These are phyloP conservation scores for Pseudotriccus pelzelni DNA, from an alignment of 2,797 vertebrate species.

Conservation along the genomic window DNA sequence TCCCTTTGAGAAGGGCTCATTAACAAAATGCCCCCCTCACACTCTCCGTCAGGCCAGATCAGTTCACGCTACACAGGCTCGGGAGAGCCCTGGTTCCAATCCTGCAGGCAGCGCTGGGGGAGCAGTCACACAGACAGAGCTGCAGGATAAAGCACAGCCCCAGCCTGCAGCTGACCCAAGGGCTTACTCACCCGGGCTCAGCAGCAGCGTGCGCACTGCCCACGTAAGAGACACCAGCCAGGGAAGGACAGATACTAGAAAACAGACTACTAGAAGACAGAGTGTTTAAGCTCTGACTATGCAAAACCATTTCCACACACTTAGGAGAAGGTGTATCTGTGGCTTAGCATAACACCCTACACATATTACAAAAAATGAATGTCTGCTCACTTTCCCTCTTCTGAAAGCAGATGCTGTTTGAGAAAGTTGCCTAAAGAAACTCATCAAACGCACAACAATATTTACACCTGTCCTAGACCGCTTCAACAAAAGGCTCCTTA, in stretches of 20 bases:
- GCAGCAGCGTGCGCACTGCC: neutral
- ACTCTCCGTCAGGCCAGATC: slow-evolving; percentile 53
- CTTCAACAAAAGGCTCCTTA: neutral
- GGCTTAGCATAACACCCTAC: neutral
- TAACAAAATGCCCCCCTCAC: slow-evolving; percentile 56
- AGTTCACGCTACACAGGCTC: neutral
- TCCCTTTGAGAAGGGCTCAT: slow-evolving; percentile 62
- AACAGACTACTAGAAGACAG: neutral
- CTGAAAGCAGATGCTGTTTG: neutral
- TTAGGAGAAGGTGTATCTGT: neutral
- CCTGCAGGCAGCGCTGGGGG: slow-evolving; percentile 12
- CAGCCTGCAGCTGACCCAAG: neutral
- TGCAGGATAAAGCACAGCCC: neutral
- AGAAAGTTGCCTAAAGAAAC: neutral
- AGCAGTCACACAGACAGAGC: neutral
- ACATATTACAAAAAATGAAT: neutral
- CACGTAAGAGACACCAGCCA: neutral
- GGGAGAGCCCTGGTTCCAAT: neutral
- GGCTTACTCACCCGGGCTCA: neutral
- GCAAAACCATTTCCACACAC: neutral
- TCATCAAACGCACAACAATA: neutral
- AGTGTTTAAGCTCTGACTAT: neutral
- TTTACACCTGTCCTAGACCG: neutral
- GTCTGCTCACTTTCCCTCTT: neutral
- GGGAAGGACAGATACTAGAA: neutral